Base-by-base conservation (phyloP, 2,797 vertebrate genomes). In the Falco cherrug region DNA sequence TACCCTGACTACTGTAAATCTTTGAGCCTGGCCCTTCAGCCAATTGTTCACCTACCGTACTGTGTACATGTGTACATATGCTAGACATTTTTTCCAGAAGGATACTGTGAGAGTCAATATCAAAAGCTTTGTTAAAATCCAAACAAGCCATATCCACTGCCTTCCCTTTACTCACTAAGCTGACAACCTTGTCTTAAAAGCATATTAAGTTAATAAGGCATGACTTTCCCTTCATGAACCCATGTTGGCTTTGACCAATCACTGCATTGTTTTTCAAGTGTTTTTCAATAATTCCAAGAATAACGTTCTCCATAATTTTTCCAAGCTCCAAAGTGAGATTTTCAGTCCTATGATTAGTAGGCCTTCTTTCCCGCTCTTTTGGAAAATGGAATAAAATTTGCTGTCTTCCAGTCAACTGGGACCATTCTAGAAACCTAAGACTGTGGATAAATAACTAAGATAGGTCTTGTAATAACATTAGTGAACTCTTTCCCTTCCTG, bases 131-230 rank as follows among this genome's bases (percentile, higher is more conserved):
- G 28, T 12, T 76, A 67, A 86, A 78, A 67, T 45, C 2, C 2
- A 7, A 39, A 7, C 35, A 31, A 3, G 1, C 1, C 5, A 10
- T 4, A 5, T 5, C 19, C 13, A 13, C 10, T 63, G 1, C 8
- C 18, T 73, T 81, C 16, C 43, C 7, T 75, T 43, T 24, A 39
- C 54, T 83, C 31, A 63, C 9, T 57, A 19, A 3, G 10, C 28
- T 53, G 48, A 3, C 39, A 63, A 11, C 16, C 6, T 63, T 68
- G 9, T 17, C 7, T 19, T 12, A 53, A 61, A 78, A 43, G 11
- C 11, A 19, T 24, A 39, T n/a, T 14, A 69, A 45, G 6, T 54
- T n/a, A 67, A 9, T 43, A 79, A 21, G 8, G 13, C 47, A 61
- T 53, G 47, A 16, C 29, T 47, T 75, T 63, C 0, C 0, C 3